Base-by-base conservation (phyloP, 2,888 invertebrate species). In the Catotricha subobsoleta region DNA sequence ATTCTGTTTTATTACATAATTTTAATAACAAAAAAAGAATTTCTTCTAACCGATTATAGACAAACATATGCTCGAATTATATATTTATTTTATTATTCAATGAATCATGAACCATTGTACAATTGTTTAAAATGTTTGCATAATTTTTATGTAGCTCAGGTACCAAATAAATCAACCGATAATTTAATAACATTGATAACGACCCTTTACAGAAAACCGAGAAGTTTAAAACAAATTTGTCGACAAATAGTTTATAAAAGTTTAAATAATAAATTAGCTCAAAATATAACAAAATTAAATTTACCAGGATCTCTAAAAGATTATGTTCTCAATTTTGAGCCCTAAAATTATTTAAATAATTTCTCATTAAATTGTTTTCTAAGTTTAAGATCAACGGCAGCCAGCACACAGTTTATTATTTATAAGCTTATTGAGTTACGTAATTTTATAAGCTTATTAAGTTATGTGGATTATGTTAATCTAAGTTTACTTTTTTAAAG, bases 1-100 rank as follows among this genome's bases (percentile, higher is more conserved):
- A 71, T 76, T 48, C 64, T 77, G 38, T 77, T 75, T 53, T 75
- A 76, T 57, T 80, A 76, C 54, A 74, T 80, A 47, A 74, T 78
- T 59, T 61, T 76, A 51, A 69, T 79, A 47, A 74, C 76, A 45
- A 69, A 75, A 49, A 74, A 76, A 52, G 74, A 74, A 53, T 70
- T 70, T 52, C 60, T 73, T 41, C 63, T 73, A 33, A 66, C 64
- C 47, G 75, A 76, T 55, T 70, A 74, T 9, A 68, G 72, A 39
- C 65, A 72, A 53, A 67, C 69, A 27, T 79, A 75, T 51, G 68
- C 74, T 35, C 71, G 73, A 47, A 68, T 81, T 38, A 70, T 81
- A 42, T 66, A 71, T 60, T 59, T 76, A 34, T 75, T 74, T 55
- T 73, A 73, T 54, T 59, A 69, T 44, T 68, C 71, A 27, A 79